A percentile compares a stretch with the other conserved stretches of the same genome.
These are phyloP conservation scores for Druon quercuslanigerum DNA, from an alignment of 1,140 invertebrate genomes.

Conservation along the genomic window DNA sequence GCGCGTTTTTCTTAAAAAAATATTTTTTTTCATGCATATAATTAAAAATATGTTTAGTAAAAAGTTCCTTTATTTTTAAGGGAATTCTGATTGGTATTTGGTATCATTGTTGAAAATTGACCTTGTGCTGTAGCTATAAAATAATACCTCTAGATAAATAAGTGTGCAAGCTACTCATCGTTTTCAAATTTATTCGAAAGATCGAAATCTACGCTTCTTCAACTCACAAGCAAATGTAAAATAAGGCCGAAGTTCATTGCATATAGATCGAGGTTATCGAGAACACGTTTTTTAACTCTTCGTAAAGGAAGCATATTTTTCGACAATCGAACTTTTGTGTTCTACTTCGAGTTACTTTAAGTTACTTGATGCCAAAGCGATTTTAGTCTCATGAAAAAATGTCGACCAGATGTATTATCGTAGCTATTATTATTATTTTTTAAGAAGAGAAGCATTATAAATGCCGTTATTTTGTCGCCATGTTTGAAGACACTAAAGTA, in stretches of 20 bases:
- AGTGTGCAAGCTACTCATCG: constrained; percentile 48
- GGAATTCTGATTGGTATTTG: neutral
- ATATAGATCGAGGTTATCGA: constrained; percentile 59
- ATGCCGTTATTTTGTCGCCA: constrained; percentile 24
- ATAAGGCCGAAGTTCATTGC: constrained; percentile 54
- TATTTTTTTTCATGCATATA: neutral
- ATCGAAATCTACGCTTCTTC: constrained; percentile 59
- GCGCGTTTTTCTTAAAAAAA: neutral
- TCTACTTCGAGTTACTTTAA: constrained; percentile 46
- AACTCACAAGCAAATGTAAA: constrained; percentile 52
- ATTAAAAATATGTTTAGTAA: neutral
- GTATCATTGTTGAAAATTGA: constrained; percentile 10
- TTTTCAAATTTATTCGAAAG: constrained; percentile 65
- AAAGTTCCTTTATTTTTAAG: too few relatives aligned
- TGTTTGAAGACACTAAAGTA: constrained; percentile 21
- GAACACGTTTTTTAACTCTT: constrained; percentile 37
- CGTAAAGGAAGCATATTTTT: constrained; percentile 36
- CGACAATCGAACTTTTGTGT: constrained; percentile 26
- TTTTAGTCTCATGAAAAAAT: constrained; percentile 2
- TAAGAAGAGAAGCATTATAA: neutral
- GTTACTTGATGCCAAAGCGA: constrained; percentile 55
- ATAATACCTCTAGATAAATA: constrained; percentile 8
- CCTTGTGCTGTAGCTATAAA: neutral
- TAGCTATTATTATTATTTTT: constrained; percentile 25
- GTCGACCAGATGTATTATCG: neutral